These are phyloP conservation scores for Boloria euphrosyne DNA, from an alignment of 2,888 invertebrate species.

Conservation along the genomic window DNA sequence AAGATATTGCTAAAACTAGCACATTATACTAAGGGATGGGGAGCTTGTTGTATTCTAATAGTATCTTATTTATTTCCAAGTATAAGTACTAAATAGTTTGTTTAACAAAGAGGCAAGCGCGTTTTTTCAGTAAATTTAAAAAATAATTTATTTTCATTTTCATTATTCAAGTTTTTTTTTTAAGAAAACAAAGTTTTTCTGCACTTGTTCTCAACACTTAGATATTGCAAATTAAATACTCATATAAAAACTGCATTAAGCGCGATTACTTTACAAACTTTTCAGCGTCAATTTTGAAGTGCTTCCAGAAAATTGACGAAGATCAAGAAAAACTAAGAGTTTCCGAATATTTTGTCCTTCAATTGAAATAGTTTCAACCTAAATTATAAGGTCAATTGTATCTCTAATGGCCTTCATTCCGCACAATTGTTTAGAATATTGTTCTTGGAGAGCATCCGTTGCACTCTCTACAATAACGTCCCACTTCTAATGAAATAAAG, in stretches of 20 bases:
- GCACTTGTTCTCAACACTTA: no score
- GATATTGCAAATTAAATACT: no score
- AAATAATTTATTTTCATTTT: no score
- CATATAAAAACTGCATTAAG: no score
- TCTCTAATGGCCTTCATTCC: constrained; percentile 15
- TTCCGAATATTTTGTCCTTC: background rate
- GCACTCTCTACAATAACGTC: constrained; percentile 25
- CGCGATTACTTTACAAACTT: no score
- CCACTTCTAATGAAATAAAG: constrained; percentile 69
- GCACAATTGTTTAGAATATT: constrained; percentile 25
- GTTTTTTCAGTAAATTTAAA: no score
- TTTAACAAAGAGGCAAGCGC: no score
- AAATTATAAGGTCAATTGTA: constrained; percentile 15
- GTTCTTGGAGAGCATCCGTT: constrained; percentile 23
- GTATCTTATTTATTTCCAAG: background rate
- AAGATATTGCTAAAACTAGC: background rate
- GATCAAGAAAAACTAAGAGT: background rate
- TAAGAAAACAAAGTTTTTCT: no score
- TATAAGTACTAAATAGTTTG: background rate
- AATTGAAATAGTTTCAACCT: background rate
- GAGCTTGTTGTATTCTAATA: background rate
- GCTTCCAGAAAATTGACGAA: no score
- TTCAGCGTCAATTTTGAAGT: no score
- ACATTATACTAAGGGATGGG: background rate
- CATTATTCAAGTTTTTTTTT: no score